A percentile compares a stretch with the other conserved stretches of the same genome.
These are phyloP conservation scores for Oxygymnocypris stewartii DNA, from an alignment of 2,113 vertebrate genomes.

Conservation along the genomic window DNA sequence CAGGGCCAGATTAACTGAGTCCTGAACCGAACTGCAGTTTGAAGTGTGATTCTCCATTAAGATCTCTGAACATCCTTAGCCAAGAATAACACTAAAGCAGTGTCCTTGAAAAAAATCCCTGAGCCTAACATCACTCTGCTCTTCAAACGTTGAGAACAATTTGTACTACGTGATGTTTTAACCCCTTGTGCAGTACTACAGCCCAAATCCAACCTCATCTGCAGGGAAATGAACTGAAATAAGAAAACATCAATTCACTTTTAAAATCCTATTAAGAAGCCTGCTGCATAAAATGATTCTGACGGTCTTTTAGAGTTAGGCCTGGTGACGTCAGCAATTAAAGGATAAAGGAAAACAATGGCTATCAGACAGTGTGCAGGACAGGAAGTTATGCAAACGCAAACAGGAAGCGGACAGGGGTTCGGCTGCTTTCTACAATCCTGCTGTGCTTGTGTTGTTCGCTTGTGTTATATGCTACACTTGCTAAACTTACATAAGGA, in stretches of 20 bases:
- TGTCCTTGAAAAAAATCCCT: neutral
- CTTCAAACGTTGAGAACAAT: neutral
- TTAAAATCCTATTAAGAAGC: neutral
- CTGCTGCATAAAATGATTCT: neutral
- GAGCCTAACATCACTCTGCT: too few species aligned
- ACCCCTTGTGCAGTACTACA: neutral
- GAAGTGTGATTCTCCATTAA: neutral
- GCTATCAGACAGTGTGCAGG: constrained; percentile 18
- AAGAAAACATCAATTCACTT: too few species aligned
- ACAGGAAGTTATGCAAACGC: constrained; percentile 28
- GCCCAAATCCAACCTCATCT: neutral
- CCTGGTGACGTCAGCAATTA: neutral
- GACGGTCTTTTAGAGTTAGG: neutral
- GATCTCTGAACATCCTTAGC: neutral
- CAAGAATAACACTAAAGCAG: neutral
- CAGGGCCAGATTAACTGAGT: neutral
- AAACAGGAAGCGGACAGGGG: constrained; percentile 39
- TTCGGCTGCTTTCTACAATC: neutral
- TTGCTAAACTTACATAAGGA: neutral
- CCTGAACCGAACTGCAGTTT: neutral
- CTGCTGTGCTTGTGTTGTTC: neutral
- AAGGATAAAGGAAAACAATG: neutral
- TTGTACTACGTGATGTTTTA: neutral
- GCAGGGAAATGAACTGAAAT: too few species aligned
- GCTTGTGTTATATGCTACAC: neutral